phyloP scores from a whole-genome alignment of 2,888 invertebrate species.

The Cosmopolites sordidus region DNA sequence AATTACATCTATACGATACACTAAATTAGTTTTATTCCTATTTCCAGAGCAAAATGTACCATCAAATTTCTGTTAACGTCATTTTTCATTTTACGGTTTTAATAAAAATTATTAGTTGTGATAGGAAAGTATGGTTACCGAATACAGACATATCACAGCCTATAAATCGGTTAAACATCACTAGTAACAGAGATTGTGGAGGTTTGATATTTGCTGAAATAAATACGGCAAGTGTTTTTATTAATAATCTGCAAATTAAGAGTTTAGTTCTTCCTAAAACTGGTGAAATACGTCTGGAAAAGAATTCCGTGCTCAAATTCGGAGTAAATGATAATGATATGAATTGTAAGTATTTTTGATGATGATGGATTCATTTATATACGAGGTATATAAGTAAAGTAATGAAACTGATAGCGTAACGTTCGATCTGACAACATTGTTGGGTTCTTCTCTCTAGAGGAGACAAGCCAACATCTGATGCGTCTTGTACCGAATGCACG shows the following conservation, averaged over 20 bases:
- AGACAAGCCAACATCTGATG: too few relatives aligned
- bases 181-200: neutral
- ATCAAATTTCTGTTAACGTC: too few relatives aligned
- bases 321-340: neutral
- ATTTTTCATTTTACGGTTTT: too few relatives aligned
- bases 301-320: neutral
- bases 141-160: neutral
- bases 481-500: too few relatives aligned
- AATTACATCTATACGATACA: too few relatives aligned
- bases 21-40: too few relatives aligned
- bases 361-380: too few relatives aligned
- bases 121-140: neutral
- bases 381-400: too few relatives aligned
- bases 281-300: neutral
- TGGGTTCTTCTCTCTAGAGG: too few relatives aligned
- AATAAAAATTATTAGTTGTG: neutral
- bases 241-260: neutral
- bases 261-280: neutral
- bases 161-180: neutral
- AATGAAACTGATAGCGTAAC: too few relatives aligned
- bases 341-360: neutral
- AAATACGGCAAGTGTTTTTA: neutral
- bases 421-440: too few relatives aligned
- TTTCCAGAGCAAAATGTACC: too few relatives aligned
- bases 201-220: neutral